Percentiles rank a stretch among this genome's conserved stretches.
Evolutionary conservation across 2,888 invertebrate species (phyloP).

Genomic region (Synergus itoensis): DNA sequence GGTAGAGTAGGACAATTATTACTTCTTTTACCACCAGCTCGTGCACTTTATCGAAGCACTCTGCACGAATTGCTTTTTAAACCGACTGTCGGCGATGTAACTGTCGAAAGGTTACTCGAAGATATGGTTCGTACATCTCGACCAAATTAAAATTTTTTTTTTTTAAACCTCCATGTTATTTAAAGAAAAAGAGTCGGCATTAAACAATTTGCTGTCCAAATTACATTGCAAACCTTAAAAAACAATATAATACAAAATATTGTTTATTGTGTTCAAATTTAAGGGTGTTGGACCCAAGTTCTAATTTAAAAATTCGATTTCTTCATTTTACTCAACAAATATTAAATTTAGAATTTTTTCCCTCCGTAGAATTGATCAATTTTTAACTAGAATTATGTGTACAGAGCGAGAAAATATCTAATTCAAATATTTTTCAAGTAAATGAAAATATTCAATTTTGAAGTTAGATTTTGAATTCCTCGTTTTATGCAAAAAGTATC

Average conservation of each 20-base stretch:
- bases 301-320: too few species aligned
- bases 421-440: too few species aligned
- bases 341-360: too few species aligned
- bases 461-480: too few species aligned
- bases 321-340: too few species aligned
- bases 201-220: not conserved
- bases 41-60: slow-evolving; percentile 79
- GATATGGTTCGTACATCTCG: slow-evolving; percentile 81
- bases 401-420: too few species aligned
- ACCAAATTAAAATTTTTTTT: slow-evolving; percentile 58
- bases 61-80: slow-evolving; percentile 88
- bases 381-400: too few species aligned
- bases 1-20: slow-evolving; percentile 87
- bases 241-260: not conserved
- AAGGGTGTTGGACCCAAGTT: too few species aligned
- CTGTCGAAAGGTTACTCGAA: slow-evolving; percentile 84
- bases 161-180: not conserved
- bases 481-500: too few species aligned
- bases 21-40: slow-evolving; percentile 85
- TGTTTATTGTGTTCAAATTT: slow-evolving; percentile 10
- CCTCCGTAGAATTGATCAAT: too few species aligned
- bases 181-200: not conserved
- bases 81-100: slow-evolving; percentile 86
- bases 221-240: not conserved
- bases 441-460: too few species aligned